Evolutionary conservation across 2,113 vertebrate species (phyloP), one percentile per base, ranked within the genome.

Genomic region (Solenodon paradoxus): DNA sequence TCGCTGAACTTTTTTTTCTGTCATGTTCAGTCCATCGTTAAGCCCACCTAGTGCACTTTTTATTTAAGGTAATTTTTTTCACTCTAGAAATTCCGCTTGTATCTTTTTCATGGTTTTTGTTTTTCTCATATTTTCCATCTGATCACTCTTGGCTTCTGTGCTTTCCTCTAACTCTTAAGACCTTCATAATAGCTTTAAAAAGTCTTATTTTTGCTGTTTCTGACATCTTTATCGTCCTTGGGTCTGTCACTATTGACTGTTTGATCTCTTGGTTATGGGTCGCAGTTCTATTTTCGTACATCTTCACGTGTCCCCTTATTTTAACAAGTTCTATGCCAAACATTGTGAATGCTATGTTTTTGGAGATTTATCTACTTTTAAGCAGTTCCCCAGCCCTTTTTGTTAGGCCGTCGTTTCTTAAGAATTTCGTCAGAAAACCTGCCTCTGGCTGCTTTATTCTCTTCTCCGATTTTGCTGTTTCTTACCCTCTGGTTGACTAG

Each of bases 81-180:
- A 59, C 72, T 90, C 8, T 88, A 45, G 53, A 81, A 86, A 88
- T 94, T 77, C 78, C 47, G 49, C 49, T 90, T 81, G 30, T 51
- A 40, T 30, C 7, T 71, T 80, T 69, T 59, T 32, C 61, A 40
- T 92, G 12, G 53, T 63, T 92, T 95, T 94, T 82, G n/a, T 61
- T 88, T 84, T 51, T 75, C n/a, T 38, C 22, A 3, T 30, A 74
- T 69, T 79, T 79, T n/a, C 49, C 3, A 16, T 57, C 42, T 89
- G 19, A 74, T 80, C 53, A 78, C 32, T 80, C 47, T 55, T 77
- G 86, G 17, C 91, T 92, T 87, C 19, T 26, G 51, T 78, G 40
- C 77, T 97, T 90, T 82, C 42, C 66, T 92, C 92, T 85, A 81
- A 78, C 49, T 66, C 13, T 24, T 55, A 78, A 79, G 35, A 40